phyloP scores from a whole-genome alignment of 1,140 invertebrate genomes.

The Diorhabda carinulata region DNA sequence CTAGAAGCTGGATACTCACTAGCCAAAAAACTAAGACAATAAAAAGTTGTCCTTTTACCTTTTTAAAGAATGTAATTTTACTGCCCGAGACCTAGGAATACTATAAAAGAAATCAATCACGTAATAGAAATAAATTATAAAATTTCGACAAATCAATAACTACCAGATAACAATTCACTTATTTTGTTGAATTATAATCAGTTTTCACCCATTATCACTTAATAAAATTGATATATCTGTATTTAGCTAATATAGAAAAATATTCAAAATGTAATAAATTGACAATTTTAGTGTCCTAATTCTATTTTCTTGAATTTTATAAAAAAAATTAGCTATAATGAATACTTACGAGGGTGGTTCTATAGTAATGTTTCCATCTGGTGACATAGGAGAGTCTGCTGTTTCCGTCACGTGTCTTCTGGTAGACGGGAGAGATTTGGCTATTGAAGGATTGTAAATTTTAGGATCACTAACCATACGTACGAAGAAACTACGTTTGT shows the following conservation, averaged over 20 bases:
- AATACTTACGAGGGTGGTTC: slow-evolving; percentile 48
- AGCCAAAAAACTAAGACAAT: too few species aligned
- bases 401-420: slow-evolving; percentile 51
- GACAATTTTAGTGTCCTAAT: too few species aligned
- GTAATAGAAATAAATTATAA: too few species aligned
- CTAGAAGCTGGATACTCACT: too few species aligned
- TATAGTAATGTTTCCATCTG: slow-evolving; percentile 46
- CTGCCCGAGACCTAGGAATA: not conserved
- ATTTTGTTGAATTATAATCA: too few species aligned
- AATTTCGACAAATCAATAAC: too few species aligned
- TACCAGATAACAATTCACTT: too few species aligned
- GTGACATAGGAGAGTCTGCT: slow-evolving; percentile 38
- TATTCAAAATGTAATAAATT: too few species aligned
- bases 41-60: not conserved
- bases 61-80: not conserved
- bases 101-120: too few species aligned
- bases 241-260: too few species aligned
- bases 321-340: not conserved
- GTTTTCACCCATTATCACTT: too few species aligned
- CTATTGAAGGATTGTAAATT: slow-evolving; percentile 87
- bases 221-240: too few species aligned
- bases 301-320: not conserved
- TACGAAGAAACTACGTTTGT: slow-evolving; percentile 92
- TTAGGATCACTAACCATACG: slow-evolving; percentile 96
- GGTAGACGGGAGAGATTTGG: slow-evolving; percentile 61